Percentiles rank a stretch among this genome's conserved stretches.
Evolutionary conservation across 37 sponge, comb jelly and placozoan genomes (phyloP).

Genomic region (Aplysina aerophoba): DNA sequence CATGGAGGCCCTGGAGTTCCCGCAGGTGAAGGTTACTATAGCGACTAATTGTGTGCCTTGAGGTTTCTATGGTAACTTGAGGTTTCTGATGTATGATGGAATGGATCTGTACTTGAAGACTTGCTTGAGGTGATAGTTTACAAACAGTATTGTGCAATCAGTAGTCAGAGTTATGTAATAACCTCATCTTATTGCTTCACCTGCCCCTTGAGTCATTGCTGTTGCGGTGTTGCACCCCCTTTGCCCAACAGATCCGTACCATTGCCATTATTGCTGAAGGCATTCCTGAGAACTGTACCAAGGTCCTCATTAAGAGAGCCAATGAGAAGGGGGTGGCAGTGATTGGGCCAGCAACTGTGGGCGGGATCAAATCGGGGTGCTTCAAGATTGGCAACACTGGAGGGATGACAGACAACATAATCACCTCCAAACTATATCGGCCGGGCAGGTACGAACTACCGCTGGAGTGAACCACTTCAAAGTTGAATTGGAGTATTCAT

Average conservation of each 20-base stretch:
- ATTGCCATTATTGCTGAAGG: constrained; percentile 98
- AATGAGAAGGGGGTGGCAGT: constrained; percentile 80
- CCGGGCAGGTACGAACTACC: constrained; percentile 77
- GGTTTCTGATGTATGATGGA: background rate
- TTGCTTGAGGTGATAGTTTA: background rate
- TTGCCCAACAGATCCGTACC: constrained; percentile 70
- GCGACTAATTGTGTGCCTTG: background rate
- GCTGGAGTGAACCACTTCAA: no score
- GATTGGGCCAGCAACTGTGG: constrained; percentile 97
- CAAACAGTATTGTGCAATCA: background rate
- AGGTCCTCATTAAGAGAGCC: constrained; percentile 80
- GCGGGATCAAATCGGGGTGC: constrained; percentile 97
- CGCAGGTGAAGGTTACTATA: constrained; percentile 50
- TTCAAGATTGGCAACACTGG: constrained; percentile 99
- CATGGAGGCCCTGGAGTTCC: constrained; percentile 72
- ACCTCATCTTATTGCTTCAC: background rate
- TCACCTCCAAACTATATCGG: constrained; percentile 90
- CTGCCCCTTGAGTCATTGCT: background rate
- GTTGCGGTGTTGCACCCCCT: no score
- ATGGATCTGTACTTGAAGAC: background rate
- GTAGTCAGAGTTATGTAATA: background rate
- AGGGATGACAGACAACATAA: constrained; percentile 97
- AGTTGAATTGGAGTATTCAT: no score
- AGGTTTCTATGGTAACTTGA: background rate
- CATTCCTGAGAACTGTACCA: constrained; percentile 95